phyloP scores from a whole-genome alignment of 2,888 invertebrate genomes.

The Leptarthrus brevirostris region DNA sequence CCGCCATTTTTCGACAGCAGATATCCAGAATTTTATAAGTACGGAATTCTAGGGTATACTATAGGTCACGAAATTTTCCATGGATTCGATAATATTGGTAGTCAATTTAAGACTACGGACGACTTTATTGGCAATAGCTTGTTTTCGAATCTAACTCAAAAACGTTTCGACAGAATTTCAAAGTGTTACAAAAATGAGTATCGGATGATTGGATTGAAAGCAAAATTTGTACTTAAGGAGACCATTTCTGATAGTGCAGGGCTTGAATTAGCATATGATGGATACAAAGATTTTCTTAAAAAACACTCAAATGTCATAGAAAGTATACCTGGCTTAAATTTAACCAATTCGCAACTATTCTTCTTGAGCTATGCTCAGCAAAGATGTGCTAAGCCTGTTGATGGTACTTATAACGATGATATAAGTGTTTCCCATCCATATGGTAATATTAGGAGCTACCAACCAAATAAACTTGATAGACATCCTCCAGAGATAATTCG shows the following conservation, averaged over 20 bases:
- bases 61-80: constrained; percentile 15
- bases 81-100: neutral
- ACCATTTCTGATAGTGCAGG: neutral
- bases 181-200: constrained; percentile 21
- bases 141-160: neutral
- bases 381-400: neutral
- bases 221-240: neutral
- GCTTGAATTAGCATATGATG: neutral
- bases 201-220: neutral
- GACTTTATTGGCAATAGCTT: neutral
- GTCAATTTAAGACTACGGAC: neutral
- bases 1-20: constrained; percentile 1
- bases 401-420: neutral
- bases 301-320: neutral
- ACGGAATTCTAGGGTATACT: neutral
- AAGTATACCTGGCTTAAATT: constrained; percentile 3
- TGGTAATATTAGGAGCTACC: neutral
- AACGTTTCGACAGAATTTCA: neutral
- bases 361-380: neutral
- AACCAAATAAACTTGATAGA: neutral
- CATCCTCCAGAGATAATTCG: constrained; percentile 16
- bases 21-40: constrained; percentile 13
- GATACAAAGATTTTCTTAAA: neutral
- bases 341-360: constrained; percentile 12
- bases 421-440: neutral